phyloP scores from a whole-genome alignment of 2,113 vertebrate genomes.

The Nycticorax nycticorax region DNA sequence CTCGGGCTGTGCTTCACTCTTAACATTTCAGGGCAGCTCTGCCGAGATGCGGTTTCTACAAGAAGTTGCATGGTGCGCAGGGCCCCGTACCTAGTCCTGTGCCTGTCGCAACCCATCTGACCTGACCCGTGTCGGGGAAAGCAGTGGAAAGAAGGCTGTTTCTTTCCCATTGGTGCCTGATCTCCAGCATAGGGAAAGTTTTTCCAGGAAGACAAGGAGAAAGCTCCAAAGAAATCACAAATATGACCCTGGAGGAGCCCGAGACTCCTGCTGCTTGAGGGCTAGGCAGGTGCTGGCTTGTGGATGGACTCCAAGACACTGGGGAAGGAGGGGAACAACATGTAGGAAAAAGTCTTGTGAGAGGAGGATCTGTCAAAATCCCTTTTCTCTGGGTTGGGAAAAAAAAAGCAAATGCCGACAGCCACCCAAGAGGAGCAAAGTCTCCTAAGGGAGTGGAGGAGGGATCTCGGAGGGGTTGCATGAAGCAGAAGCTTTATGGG shows the following conservation, averaged over 20 bases:
- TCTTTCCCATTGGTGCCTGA: not conserved
- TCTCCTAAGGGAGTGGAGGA: not conserved
- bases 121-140: not conserved
- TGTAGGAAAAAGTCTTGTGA: not conserved
- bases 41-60: not conserved
- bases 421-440: not conserved
- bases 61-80: not conserved
- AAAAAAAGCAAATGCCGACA: not conserved
- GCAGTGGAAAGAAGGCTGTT: not conserved
- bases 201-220: not conserved
- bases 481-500: not conserved
- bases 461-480: not conserved
- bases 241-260: not conserved
- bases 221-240: not conserved
- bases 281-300: not conserved
- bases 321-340: not conserved
- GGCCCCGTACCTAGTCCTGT: not conserved
- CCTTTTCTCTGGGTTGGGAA: not conserved
- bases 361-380: not conserved
- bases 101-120: not conserved
- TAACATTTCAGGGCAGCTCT: not conserved
- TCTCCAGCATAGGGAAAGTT: not conserved
- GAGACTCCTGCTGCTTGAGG: not conserved
- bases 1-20: not conserved
- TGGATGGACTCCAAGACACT: not conserved